A percentile compares a stretch with the other conserved stretches of the same genome.
Conservation (phyloP, 2,888 invertebrate species). For the Drosophila macrospina region DNA sequence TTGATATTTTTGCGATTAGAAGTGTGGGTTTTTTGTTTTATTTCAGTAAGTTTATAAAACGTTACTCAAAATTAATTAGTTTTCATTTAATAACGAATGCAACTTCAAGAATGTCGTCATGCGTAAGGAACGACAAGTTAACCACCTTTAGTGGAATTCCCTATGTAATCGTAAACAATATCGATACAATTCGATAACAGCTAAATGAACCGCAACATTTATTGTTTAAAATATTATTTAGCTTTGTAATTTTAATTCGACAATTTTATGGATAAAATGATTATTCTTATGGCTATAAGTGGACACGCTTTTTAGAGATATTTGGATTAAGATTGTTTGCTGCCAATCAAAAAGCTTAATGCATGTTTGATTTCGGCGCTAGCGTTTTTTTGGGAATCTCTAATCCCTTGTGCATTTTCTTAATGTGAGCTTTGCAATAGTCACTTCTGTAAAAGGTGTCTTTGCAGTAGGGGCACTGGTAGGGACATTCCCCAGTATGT, state of each 20-base stretch:
- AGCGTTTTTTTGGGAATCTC: background rate
- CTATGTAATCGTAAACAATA: background rate
- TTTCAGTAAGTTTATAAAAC: too few relatives aligned
- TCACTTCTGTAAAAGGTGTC: constrained; percentile 27
- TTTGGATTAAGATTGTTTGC: too few relatives aligned
- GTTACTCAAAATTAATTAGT: background rate
- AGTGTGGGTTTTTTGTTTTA: background rate
- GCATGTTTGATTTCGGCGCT: background rate
- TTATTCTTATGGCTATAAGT: too few relatives aligned
- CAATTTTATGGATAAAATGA: too few relatives aligned
- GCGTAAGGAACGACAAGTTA: background rate
- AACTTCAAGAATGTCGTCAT: background rate
- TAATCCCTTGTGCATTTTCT: constrained; percentile 10
- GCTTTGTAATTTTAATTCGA: too few relatives aligned
- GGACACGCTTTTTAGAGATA: too few relatives aligned
- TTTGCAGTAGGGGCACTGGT: constrained; percentile 29
- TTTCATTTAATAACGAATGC: background rate
- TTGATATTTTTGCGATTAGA: background rate
- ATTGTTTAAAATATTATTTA: background rate
- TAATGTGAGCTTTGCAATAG: constrained; percentile 27
- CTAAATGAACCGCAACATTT: background rate
- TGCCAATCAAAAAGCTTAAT: too few relatives aligned
- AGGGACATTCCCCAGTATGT: constrained; percentile 45
- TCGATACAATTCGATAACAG: background rate
- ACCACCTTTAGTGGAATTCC: background rate